Evolutionary conservation across 2,888 invertebrate genomes (phyloP).

Genomic region (Habroteleia sp.): DNA sequence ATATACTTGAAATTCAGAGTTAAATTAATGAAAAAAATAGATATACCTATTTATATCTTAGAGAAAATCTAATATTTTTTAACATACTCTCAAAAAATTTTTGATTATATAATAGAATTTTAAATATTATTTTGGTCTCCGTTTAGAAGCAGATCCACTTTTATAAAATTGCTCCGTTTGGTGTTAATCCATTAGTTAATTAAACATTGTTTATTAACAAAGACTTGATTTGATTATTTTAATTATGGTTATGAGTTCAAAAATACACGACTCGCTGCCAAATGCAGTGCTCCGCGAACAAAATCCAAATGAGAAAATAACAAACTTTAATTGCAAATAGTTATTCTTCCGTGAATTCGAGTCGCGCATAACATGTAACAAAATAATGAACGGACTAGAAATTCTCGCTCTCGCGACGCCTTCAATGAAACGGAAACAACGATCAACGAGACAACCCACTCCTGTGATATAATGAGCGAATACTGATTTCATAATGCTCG

Average conservation of each 20-base stretch:
- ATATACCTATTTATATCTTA: no score
- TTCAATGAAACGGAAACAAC: slow-evolving; percentile 37
- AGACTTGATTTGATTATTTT: neutral
- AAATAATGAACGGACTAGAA: slow-evolving; percentile 35
- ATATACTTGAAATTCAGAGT: no score
- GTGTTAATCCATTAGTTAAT: no score
- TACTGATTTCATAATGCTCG: slow-evolving; percentile 10
- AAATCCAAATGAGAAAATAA: slow-evolving; percentile 44
- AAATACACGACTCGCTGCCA: slow-evolving; percentile 16
- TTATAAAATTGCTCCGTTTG: no score
- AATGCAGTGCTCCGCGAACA: slow-evolving; percentile 19
- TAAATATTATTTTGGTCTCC: no score
- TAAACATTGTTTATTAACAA: no score
- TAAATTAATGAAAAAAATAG: no score
- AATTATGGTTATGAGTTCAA: slow-evolving; percentile 19
- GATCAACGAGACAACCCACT: neutral
- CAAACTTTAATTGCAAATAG: slow-evolving; percentile 42
- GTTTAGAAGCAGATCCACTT: no score
- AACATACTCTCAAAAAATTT: no score
- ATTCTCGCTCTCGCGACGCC: slow-evolving; percentile 15
- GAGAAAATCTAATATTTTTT: no score
- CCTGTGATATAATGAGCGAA: slow-evolving; percentile 19
- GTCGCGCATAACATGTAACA: slow-evolving; percentile 16
- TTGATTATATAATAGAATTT: no score
- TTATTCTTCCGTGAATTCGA: slow-evolving; percentile 29